Base-by-base conservation (phyloP, 2,888 invertebrate species). In the Poecilus cupreus region DNA sequence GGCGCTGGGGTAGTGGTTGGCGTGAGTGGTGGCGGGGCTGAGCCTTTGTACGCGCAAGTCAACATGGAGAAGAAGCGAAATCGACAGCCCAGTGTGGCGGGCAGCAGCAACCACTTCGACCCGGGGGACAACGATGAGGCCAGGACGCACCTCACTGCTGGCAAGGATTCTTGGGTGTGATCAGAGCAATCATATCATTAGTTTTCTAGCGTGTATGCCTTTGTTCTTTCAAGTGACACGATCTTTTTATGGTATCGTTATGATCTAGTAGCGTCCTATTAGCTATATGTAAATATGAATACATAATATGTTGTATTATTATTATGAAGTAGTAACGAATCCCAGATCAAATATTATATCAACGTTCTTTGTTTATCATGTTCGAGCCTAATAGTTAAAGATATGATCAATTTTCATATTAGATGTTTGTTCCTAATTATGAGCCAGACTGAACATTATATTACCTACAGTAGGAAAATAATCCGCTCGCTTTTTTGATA, bases 1-100 rank as follows among this genome's bases (percentile, higher is more conserved):
- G 78, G 60, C 49, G 39, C 74, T 72, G 39, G 72, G 60, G 51
- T 26, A 60, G 46, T 51, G n/a, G 83, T 83, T 83, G 84, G 84
- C 85, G 86, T 89, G 88, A 82, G 87, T 89, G 49, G 75, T 43
- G 37, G 46, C 26, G 79, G 79, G 88, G 88, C 88, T 85, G 93
- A 93, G 87, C 93, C 93, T 64, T 89, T 93, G 76, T 93, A 93
- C 87, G 93, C 93, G 85, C 92, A 93, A 89, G 93, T 93, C 83
- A 93, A 93, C 86, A 90, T 93, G 87, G 92, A 93, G 86, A 92
- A 92, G 88, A 93, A 93, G 86, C 91, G 92, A 85, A 91, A 91
- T 85, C 89, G 92, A 54, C 89, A 89, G 84, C 88, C 89, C 46
- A 89, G 89, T 84, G 86, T 89, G 79, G 86, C 82, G 6, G 72